phyloP scores from a whole-genome alignment of 2,113 vertebrate species.

The Poeciliopsis prolifica region DNA sequence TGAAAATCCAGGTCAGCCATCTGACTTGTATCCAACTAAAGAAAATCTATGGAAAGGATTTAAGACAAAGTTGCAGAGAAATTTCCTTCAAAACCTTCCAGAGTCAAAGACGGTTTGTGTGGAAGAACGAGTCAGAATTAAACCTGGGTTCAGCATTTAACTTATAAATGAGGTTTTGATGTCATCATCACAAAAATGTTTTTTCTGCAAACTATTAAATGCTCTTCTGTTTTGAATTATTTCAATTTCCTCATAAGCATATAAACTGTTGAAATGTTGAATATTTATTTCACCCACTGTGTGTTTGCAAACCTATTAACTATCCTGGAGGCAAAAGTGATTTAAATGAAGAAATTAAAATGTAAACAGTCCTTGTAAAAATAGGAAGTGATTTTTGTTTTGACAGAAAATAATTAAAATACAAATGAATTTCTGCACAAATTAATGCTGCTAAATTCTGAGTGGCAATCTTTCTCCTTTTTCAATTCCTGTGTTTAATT shows the following conservation, averaged over 20 bases:
- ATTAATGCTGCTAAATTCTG: slow-evolving; percentile 35
- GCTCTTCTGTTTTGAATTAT: neutral
- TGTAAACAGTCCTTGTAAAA: slow-evolving; percentile 25
- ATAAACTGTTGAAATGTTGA: neutral
- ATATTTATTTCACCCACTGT: neutral
- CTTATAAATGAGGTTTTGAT: neutral
- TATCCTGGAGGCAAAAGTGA: neutral
- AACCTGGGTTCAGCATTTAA: neutral
- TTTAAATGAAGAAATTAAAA: slow-evolving; percentile 35
- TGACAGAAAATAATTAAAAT: slow-evolving; percentile 37
- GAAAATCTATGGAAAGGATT: neutral
- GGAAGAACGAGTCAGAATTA: neutral
- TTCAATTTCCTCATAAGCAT: neutral
- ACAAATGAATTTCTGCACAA: slow-evolving; percentile 38
- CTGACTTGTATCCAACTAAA: neutral
- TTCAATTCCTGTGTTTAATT: slow-evolving; percentile 27
- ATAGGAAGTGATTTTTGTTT: slow-evolving; percentile 9
- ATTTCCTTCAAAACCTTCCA: neutral
- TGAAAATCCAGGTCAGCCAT: neutral
- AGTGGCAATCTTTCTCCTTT: slow-evolving; percentile 18
- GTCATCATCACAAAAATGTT: neutral
- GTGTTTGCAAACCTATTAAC: slow-evolving; percentile 15
- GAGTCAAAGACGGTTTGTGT: neutral
- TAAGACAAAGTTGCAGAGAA: neutral
- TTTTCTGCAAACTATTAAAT: neutral